Evolutionary conservation across 2,113 vertebrate species (phyloP).

Genomic region (Cottus gobio): DNA sequence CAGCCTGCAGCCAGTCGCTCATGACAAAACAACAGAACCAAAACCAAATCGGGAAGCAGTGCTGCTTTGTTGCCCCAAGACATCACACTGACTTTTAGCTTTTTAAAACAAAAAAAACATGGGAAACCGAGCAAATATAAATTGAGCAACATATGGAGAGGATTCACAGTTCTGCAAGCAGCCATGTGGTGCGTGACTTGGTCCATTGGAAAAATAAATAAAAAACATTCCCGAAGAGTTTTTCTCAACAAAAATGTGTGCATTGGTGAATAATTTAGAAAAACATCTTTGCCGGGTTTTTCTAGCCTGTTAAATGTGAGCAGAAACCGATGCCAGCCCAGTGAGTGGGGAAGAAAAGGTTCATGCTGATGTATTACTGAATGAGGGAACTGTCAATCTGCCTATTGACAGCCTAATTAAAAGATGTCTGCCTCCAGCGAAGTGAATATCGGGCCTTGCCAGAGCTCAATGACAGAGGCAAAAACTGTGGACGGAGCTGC

Average conservation of each 20-base stretch:
- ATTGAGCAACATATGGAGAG: constrained; percentile 3
- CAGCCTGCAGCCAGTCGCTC: constrained; percentile 61
- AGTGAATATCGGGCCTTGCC: neutral
- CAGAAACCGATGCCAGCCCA: neutral
- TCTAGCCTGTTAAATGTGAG: neutral
- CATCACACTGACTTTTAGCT: constrained; percentile 29
- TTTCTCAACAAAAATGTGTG: neutral
- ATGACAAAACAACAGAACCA: constrained; percentile 64
- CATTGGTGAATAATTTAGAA: neutral
- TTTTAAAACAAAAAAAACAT: constrained; percentile 6
- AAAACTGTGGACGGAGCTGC: neutral
- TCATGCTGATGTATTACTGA: constrained; percentile 15
- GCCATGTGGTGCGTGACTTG: neutral
- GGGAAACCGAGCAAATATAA: constrained; percentile 3
- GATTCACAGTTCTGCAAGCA: constrained; percentile 23
- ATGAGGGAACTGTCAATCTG: constrained; percentile 28
- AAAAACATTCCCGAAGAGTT: neutral
- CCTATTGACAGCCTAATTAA: constrained; percentile 46
- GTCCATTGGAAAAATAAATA: neutral
- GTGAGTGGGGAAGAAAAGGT: neutral
- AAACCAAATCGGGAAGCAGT: constrained; percentile 59
- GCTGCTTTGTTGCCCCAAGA: constrained; percentile 40
- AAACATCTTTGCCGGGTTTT: neutral
- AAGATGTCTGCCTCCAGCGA: constrained; percentile 7
- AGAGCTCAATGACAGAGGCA: neutral